Evolutionary conservation across 2,888 invertebrate genomes (phyloP).

Genomic region (Clepsis dumicolana): DNA sequence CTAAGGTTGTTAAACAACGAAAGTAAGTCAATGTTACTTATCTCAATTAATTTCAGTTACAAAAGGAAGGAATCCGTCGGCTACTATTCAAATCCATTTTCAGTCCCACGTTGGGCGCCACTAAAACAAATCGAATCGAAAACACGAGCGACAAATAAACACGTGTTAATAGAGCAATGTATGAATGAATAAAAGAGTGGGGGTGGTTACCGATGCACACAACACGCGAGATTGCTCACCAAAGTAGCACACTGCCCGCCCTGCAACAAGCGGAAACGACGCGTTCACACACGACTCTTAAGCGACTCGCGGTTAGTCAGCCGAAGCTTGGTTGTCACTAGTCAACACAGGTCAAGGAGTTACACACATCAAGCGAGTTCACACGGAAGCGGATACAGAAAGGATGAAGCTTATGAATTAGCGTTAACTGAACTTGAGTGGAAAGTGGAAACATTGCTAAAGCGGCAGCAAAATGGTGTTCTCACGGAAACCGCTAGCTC

Average conservation of each 20-base stretch:
- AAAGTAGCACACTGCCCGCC: constrained; percentile 97
- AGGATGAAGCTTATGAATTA: constrained; percentile 15
- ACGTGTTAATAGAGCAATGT: constrained; percentile 81
- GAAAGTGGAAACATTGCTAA: not conserved
- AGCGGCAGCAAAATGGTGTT: not conserved
- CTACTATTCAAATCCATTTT: not conserved
- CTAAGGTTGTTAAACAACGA: not conserved
- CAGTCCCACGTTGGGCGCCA: constrained; percentile 45
- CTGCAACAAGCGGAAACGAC: constrained; percentile 88
- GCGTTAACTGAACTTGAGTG: not conserved
- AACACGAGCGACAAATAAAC: constrained; percentile 69
- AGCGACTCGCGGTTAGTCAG: constrained; percentile 46
- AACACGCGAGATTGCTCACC: constrained; percentile 98
- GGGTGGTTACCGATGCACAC: constrained; percentile 97
- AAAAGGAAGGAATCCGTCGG: not conserved
- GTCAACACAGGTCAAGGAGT: constrained; percentile 34
- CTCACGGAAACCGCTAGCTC: not conserved
- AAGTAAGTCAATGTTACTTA: not conserved
- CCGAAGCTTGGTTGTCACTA: constrained; percentile 44
- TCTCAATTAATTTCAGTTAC: not conserved
- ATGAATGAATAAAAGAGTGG: constrained; percentile 89
- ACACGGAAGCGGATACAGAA: constrained; percentile 23
- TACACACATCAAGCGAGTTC: constrained; percentile 40
- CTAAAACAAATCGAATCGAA: constrained; percentile 59
- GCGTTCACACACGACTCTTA: constrained; percentile 70